Evolutionary conservation across 2,113 vertebrate species (phyloP).

Genomic region (Dendrocopos noguchii): DNA sequence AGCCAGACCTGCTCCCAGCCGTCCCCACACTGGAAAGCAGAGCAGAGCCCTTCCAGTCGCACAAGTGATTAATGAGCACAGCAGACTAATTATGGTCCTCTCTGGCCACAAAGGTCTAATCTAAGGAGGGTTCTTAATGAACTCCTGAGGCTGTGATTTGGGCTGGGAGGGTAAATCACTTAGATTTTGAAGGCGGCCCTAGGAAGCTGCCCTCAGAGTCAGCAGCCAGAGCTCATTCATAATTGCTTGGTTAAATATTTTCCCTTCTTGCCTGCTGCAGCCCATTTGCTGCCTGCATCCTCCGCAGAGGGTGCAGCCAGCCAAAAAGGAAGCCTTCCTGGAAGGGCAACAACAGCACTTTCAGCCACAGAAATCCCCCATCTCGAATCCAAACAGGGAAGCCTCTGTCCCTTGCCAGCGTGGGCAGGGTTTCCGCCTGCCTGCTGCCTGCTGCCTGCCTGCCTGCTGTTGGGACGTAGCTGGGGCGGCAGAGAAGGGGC

Average conservation of each 20-base stretch:
- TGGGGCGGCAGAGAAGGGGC: constrained; percentile 37
- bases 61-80: constrained; percentile 9
- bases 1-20: not conserved
- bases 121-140: not conserved
- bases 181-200: not conserved
- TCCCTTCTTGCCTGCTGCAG: not conserved
- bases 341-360: constrained; percentile 66
- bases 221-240: constrained; percentile 7
- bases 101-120: not conserved
- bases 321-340: constrained; percentile 64
- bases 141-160: not conserved
- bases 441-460: not conserved
- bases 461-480: not conserved
- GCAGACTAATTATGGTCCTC: not conserved
- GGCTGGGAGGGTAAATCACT: not conserved
- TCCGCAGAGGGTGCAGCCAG: not conserved
- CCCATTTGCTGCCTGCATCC: constrained; percentile 15
- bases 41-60: not conserved
- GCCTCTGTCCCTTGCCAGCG: constrained; percentile 62
- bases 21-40: not conserved
- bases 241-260: constrained; percentile 56
- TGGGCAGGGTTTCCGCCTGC: constrained; percentile 50
- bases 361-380: constrained; percentile 65
- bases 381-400: constrained; percentile 60
- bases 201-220: not conserved